Conservation (phyloP, 2,113 vertebrate species). For the Pomatostomus ruficeps region DNA sequence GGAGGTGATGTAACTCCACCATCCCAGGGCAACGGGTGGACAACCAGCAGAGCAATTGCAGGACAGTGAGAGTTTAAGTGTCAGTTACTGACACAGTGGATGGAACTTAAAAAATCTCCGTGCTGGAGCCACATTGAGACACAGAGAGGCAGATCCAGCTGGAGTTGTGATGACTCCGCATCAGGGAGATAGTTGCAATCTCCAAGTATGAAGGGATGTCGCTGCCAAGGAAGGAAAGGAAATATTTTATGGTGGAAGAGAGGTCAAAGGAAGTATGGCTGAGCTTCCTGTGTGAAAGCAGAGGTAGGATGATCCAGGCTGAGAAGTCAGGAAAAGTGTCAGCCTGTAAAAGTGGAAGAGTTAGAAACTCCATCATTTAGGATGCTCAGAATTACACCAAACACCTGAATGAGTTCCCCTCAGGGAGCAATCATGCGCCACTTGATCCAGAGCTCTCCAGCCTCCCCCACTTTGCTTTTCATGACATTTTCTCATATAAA, state of each 20-base stretch:
- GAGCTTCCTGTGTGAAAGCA: neutral
- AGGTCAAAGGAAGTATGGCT: neutral
- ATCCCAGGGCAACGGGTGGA: neutral
- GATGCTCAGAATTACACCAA: neutral
- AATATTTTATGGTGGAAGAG: neutral
- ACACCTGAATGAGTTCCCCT: neutral
- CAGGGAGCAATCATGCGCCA: neutral
- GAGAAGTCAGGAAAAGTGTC: neutral
- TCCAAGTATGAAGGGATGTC: neutral
- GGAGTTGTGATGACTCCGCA: neutral
- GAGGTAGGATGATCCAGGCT: neutral
- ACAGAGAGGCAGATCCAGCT: neutral
- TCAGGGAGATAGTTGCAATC: neutral
- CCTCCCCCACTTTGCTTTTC: neutral
- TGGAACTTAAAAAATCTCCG: neutral
- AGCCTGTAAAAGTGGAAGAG: neutral
- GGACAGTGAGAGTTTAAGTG: accelerated
- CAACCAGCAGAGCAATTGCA: neutral
- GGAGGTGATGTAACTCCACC: neutral
- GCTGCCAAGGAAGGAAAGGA: neutral
- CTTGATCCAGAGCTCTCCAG: neutral
- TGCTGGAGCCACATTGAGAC: accelerated
- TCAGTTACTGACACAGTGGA: neutral
- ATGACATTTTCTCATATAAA: neutral
- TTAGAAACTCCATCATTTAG: neutral